Conservation (phyloP, 2,797 vertebrate species). For the Buphagus erythrorhynchus region DNA sequence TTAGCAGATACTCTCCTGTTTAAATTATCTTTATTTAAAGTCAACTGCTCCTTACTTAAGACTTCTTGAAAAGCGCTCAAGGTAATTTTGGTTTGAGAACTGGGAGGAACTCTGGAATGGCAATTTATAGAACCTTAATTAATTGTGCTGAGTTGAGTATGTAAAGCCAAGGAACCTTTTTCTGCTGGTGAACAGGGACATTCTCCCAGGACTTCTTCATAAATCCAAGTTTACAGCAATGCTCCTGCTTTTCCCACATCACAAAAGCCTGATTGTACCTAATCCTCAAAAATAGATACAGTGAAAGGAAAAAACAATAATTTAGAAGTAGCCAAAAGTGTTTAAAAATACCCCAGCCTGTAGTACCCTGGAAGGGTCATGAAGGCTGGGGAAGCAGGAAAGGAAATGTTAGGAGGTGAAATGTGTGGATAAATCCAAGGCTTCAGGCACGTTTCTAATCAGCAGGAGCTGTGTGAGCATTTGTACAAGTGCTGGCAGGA, state of each 20-base stretch:
- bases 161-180: neutral
- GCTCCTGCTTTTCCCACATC: neutral
- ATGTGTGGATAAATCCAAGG: neutral
- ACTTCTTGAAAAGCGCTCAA: neutral
- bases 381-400: neutral
- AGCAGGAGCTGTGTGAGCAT: rapidly evolving
- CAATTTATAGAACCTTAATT: neutral
- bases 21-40: neutral
- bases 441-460: rapidly evolving
- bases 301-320: neutral
- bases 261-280: neutral
- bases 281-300: neutral
- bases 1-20: neutral
- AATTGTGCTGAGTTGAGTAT: neutral
- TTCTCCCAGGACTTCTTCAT: neutral
- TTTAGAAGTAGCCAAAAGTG: neutral
- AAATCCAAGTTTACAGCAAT: neutral
- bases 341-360: neutral
- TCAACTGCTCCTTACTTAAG: neutral
- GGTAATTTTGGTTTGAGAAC: neutral
- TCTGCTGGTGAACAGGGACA: neutral
- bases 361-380: rapidly evolving
- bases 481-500: neutral
- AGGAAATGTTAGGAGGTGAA: neutral
- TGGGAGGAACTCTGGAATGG: neutral